Evolutionary conservation across 2,888 invertebrate species (phyloP).

Genomic region (Fragum sueziense): DNA sequence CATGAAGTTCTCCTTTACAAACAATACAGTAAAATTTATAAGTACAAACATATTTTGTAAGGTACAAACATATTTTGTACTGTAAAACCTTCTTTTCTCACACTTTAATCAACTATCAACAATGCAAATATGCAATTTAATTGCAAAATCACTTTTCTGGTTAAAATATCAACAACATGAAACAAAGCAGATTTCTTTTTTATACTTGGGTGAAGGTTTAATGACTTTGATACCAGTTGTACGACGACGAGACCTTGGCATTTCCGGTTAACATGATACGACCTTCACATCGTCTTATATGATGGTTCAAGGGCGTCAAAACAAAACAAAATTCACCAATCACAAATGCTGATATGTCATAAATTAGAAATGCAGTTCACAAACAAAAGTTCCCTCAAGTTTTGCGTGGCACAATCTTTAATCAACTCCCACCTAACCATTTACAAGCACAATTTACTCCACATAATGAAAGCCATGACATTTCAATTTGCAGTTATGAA

Average conservation of each 20-base stretch:
- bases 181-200: too few relatives aligned
- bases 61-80: too few relatives aligned
- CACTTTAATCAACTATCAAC: not conserved
- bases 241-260: not conserved
- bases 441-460: not conserved
- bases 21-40: too few relatives aligned
- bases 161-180: too few relatives aligned
- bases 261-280: not conserved
- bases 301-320: not conserved
- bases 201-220: too few relatives aligned
- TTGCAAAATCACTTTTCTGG: slow-evolving; percentile 9
- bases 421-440: not conserved
- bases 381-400: not conserved
- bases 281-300: not conserved
- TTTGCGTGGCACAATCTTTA: slow-evolving; percentile 22
- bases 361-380: slow-evolving; percentile 40
- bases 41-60: too few relatives aligned
- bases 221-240: too few relatives aligned
- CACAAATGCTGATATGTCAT: slow-evolving; percentile 55
- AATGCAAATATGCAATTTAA: slow-evolving; percentile 23
- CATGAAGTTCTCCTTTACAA: too few relatives aligned
- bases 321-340: not conserved
- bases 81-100: not conserved
- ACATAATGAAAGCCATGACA: too few relatives aligned
- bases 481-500: too few relatives aligned